phyloP scores from a whole-genome alignment of 2,113 vertebrate species.

The Thymallus thymallus region DNA sequence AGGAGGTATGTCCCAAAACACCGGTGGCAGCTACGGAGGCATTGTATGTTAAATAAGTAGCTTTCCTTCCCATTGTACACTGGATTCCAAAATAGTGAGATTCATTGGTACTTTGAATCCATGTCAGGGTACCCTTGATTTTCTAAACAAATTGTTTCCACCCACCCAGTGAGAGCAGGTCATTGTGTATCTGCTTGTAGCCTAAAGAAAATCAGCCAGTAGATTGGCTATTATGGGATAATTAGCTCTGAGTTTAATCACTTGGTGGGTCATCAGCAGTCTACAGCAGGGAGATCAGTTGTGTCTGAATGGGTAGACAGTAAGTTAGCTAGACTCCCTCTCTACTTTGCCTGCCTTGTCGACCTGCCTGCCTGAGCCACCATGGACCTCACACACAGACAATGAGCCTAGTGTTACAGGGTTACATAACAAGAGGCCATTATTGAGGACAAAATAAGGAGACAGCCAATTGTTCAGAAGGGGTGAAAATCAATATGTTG shows the following conservation, averaged over 20 bases:
- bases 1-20: conserved; percentile 54
- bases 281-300: not conserved
- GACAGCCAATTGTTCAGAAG: not conserved
- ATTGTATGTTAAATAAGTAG: conserved; percentile 52
- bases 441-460: not conserved
- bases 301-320: not conserved
- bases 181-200: no score
- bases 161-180: no score
- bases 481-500: not conserved
- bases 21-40: conserved; percentile 23
- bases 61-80: conserved; percentile 37
- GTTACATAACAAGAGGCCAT: not conserved
- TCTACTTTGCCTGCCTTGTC: no score
- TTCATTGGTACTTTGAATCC: not conserved
- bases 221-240: no score
- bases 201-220: no score
- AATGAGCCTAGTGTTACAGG: conserved; percentile 5
- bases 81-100: conserved; percentile 16
- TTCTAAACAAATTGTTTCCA: no score
- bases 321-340: no score
- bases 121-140: no score
- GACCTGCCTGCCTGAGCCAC: no score
- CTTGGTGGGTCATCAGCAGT: not conserved
- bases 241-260: conserved; percentile 10
- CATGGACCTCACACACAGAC: not conserved